Evolutionary conservation across 2,113 vertebrate species (phyloP), one percentile per base, ranked within the genome.

Genomic region (Muscicapa adusta): DNA sequence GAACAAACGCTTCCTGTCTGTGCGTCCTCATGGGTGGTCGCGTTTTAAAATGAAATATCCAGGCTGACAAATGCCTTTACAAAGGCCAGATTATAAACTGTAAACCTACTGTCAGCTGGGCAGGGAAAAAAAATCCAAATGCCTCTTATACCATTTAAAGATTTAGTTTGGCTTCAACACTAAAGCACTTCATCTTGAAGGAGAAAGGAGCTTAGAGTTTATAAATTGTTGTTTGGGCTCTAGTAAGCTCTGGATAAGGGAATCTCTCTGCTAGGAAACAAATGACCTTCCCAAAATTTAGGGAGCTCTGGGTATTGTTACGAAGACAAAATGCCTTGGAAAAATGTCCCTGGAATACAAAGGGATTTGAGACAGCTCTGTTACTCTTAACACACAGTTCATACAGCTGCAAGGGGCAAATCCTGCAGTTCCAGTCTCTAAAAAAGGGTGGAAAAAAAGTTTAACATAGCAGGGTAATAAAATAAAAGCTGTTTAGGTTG

Each of bases 51-150:
- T 97, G 97, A 97, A 98, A 98, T 97, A 98, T 98, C 98, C 98
- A 98, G 98, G 98, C 98, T 99, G 98, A 98, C 98, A 99, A 99
- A 99, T 98, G 98, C 98, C 97, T 98, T 98, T 98, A 98, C 98
- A 98, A 97, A 98, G 97, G 98, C 98, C 98, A 98, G 98, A 99
- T 98, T 98, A 98, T 98, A 98, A 98, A 98, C 98, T 98, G 98
- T 99, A 99, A 99, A 99, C 98, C 98, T 96, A 97, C 98, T 98
- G 98, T 98, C 98, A 98, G 98, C 98, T 97, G 98, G 98, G 98
- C 98, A 98, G 97, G 34, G 31, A 77, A 94, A 95, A 98, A 97
- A 93, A 88, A 66, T 81, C 96, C 82, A 96, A 97, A 98, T 93
- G 97, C 97, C 96, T 97, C 96, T 97, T 95, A 96, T 94, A 95